Evolutionary conservation across 1,140 invertebrate species (phyloP).

Genomic region (Pinna nobilis): DNA sequence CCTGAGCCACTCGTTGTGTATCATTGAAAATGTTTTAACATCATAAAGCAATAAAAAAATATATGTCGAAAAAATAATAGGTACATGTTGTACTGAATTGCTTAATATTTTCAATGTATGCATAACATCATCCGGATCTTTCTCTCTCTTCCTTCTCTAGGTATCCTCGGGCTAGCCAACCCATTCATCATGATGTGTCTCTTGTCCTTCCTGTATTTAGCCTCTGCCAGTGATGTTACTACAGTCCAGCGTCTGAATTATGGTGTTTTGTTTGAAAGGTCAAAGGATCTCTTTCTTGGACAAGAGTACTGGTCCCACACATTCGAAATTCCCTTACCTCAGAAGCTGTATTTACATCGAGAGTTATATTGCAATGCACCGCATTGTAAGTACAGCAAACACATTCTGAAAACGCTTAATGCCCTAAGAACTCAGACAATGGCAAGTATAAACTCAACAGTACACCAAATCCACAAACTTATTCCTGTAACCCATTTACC

Average conservation of each 20-base stretch:
- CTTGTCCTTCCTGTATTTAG: conserved; percentile 3
- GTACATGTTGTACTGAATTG: too few species aligned
- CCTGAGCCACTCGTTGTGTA: conserved; percentile 21
- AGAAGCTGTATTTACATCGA: background rate
- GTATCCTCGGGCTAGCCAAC: conserved; percentile 1
- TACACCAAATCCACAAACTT: background rate
- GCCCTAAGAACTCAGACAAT: conserved; percentile 10
- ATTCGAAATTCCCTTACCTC: conserved; percentile 15
- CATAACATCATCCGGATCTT: background rate
- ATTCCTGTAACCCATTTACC: background rate
- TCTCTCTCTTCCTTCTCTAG: background rate
- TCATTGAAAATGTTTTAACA: conserved; percentile 7
- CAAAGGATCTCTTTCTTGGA: conserved; percentile 11
- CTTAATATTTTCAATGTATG: conserved; percentile 4
- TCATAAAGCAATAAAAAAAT: background rate
- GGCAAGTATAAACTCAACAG: conserved; percentile 17
- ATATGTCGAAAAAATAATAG: background rate
- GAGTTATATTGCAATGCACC: background rate
- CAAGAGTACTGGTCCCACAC: conserved; percentile 21
- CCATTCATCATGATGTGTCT: conserved; percentile 4
- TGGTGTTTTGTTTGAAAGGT: conserved; percentile 8
- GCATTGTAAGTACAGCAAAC: background rate
- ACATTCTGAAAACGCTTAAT: conserved; percentile 9
- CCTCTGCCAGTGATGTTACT: conserved; percentile 4
- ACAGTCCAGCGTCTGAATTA: conserved; percentile 14